A percentile compares a stretch with the other conserved stretches of the same genome.
These are phyloP conservation scores for Trichopoda pennipes DNA, from an alignment of 2,888 invertebrate genomes.

Conservation along the genomic window DNA sequence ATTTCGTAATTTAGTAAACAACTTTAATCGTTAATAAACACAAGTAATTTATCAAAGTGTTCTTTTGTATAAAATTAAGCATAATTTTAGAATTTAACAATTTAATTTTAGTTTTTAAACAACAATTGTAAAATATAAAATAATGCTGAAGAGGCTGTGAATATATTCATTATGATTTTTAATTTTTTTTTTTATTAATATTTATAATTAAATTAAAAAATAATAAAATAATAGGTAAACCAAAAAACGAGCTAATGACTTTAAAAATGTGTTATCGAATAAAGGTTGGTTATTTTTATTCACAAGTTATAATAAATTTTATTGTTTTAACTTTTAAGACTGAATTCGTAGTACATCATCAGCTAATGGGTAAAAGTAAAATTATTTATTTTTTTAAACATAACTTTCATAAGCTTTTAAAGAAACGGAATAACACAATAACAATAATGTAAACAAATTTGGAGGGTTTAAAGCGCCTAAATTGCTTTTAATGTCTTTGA, in stretches of 20 bases:
- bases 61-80: slow-evolving; percentile 28
- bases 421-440: too few species aligned
- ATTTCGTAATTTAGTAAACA: slow-evolving; percentile 30
- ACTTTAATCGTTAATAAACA: slow-evolving; percentile 42
- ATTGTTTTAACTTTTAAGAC: too few species aligned
- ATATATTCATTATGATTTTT: slow-evolving; percentile 70
- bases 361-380: too few species aligned
- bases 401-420: too few species aligned
- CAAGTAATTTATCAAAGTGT: slow-evolving; percentile 60
- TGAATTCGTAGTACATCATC: too few species aligned
- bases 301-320: too few species aligned
- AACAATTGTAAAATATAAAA: slow-evolving; percentile 44
- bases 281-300: too few species aligned
- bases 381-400: too few species aligned
- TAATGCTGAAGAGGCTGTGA: slow-evolving; percentile 78
- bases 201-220: slow-evolving; percentile 51
- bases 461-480: too few species aligned
- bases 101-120: slow-evolving; percentile 29
- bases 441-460: too few species aligned
- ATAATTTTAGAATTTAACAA: slow-evolving; percentile 33
- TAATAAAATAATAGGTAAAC: slow-evolving; percentile 36
- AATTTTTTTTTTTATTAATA: slow-evolving; percentile 46
- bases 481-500: too few species aligned
- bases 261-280: too few species aligned
- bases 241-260: background rate